Evolutionary conservation across 2,797 vertebrate genomes (phyloP).

Genomic region (Microctenopoma stevenorrisi): DNA sequence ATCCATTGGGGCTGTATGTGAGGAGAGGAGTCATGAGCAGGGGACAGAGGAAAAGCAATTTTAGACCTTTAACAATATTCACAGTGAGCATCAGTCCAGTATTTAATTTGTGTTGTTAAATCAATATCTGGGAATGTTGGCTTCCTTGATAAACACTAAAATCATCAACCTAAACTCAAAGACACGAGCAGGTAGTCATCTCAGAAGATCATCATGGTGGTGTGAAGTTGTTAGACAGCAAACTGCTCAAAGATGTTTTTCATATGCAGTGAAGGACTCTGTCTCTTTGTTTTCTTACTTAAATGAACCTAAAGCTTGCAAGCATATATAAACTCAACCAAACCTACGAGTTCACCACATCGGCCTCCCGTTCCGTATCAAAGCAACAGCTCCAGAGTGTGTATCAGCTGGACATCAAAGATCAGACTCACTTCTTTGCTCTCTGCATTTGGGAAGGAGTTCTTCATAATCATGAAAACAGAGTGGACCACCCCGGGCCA

Average conservation of each 20-base stretch:
- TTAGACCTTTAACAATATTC: background rate
- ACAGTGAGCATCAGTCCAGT: background rate
- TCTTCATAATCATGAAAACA: constrained; percentile 31
- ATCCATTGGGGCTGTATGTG: background rate
- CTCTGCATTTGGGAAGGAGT: constrained; percentile 22
- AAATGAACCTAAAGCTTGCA: constrained; percentile 1
- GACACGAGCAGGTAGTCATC: background rate
- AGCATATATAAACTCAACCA: constrained; percentile 12
- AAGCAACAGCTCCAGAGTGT: constrained; percentile 24
- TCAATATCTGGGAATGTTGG: background rate
- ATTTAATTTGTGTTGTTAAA: background rate
- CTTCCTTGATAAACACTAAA: constrained; percentile 5
- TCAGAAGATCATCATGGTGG: background rate
- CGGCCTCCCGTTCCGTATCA: constrained; percentile 26
- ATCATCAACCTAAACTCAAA: background rate
- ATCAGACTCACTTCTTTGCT: constrained; percentile 27
- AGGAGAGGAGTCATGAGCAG: constrained; percentile 4
- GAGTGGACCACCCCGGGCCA: constrained; percentile 13
- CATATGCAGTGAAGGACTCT: background rate
- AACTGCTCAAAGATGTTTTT: background rate
- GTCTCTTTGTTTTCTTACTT: constrained; percentile 16
- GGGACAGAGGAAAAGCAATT: background rate
- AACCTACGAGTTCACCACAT: constrained; percentile 34
- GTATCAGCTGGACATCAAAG: constrained; percentile 28
- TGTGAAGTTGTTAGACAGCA: background rate